phyloP scores from a whole-genome alignment of 1,140 invertebrate genomes.

The Bradynema listronoti region DNA sequence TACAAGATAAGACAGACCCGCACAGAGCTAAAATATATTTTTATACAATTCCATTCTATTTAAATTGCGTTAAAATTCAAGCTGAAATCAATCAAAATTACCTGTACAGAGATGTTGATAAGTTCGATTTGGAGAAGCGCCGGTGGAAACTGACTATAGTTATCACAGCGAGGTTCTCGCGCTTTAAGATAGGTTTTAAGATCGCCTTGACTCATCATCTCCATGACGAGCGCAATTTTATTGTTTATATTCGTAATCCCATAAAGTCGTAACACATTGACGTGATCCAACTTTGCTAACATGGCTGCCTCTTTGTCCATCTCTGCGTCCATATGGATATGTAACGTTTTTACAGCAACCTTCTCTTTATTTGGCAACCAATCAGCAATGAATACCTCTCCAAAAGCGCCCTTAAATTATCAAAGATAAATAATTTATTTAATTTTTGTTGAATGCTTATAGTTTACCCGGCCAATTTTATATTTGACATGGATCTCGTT shows the following conservation, averaged over 20 bases:
- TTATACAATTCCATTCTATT: not conserved
- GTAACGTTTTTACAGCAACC: constrained; percentile 40
- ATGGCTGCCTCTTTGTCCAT: constrained; percentile 47
- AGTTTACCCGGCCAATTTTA: constrained; percentile 36
- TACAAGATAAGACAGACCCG: constrained; percentile 87
- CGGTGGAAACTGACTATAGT: constrained; percentile 45
- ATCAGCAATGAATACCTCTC: constrained; percentile 36
- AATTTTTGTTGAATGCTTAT: not conserved
- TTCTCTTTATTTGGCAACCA: constrained; percentile 21
- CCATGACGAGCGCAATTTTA: constrained; percentile 32
- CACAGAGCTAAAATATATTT: constrained; percentile 17
- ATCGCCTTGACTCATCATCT: constrained; percentile 41
- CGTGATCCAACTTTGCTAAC: constrained; percentile 32
- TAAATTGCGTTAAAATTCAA: not conserved
- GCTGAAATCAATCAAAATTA: constrained; percentile 8
- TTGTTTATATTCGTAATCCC: constrained; percentile 24
- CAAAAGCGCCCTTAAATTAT: constrained; percentile 32
- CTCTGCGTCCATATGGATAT: constrained; percentile 29
- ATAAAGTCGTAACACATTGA: constrained; percentile 38
- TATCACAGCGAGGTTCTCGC: constrained; percentile 24
- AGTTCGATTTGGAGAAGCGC: constrained; percentile 26
- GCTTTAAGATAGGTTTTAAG: constrained; percentile 36
- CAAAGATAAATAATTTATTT: not conserved
- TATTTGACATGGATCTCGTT: constrained; percentile 27
- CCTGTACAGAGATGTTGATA: constrained; percentile 37